Base-by-base conservation (phyloP, 2,888 invertebrate species). In the Phasia obesa region DNA sequence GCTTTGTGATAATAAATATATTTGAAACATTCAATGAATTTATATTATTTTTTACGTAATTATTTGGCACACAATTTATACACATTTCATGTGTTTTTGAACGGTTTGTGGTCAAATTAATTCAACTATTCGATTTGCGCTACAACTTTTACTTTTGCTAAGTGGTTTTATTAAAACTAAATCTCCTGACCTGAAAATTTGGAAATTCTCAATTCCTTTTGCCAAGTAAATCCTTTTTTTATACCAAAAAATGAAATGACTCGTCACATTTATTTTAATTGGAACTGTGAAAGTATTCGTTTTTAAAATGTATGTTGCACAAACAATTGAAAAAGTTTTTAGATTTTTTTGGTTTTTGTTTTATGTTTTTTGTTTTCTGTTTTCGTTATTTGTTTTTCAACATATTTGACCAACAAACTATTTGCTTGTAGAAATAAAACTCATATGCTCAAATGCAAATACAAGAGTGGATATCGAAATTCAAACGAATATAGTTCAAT, bases 271-370 rank as follows among this genome's bases (percentile, higher is more conserved):
- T 55, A 35, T 70, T 77, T 55, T 70, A 77, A 77, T 62, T 35
- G 77, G 47, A 70, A 55, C 44, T 70, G 55, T 42, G 27, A 70
- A 77, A 70, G 35, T 70, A 21, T 44, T 62, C 11, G 6, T 31
- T 51, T 55, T 38, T 7, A 57, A 35, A 17, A 38, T 74, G 49
- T 74, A 62, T 57, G 25, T 44, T 60, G 4, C 35, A 44, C 38
- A 67, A 74, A 79, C 65, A 65, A 51, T 74, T 67, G n/a, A n/a
- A 73, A 60, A 67, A 67, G 25, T 73, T 79, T 23, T 23, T 31
- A 19, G 9, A 11, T 53, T 21, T 23, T 49, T 49, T 23, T 6
- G 23, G 5, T 38, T 19, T n/a, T n/a, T 6, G 27, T 9, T 57
- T 4, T 59, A 31, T 35, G 38, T 23, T 31, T n/a, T n/a, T n/a